phyloP scores from a whole-genome alignment of 2,888 invertebrate genomes.

The Anticlea derivata region DNA sequence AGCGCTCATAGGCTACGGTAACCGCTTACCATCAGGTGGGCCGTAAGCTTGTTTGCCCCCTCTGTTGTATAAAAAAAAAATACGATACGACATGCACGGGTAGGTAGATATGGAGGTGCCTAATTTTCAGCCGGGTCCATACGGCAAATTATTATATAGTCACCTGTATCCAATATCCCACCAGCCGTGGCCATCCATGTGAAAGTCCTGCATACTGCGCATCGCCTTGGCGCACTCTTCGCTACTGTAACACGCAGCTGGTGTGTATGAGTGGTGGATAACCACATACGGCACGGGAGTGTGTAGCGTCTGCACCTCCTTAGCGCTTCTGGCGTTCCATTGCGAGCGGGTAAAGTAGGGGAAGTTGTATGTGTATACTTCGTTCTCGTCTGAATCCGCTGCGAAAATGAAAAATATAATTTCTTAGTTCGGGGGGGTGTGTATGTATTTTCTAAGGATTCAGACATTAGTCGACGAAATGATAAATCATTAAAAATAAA shows the following conservation, averaged over 20 bases:
- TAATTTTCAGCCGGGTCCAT: no score
- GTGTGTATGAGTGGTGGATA: constrained; percentile 87
- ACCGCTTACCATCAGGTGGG: no score
- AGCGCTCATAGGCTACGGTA: no score
- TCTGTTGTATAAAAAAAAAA: no score
- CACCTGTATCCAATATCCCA: constrained; percentile 86
- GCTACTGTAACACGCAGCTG: constrained; percentile 80
- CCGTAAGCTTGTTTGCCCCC: no score
- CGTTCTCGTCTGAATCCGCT: constrained; percentile 49
- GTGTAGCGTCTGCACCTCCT: constrained; percentile 64
- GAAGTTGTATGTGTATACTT: constrained; percentile 58
- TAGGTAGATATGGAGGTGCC: no score
- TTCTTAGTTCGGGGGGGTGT: no score
- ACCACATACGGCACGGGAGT: constrained; percentile 87
- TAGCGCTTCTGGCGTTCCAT: constrained; percentile 85
- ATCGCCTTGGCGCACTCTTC: constrained; percentile 83
- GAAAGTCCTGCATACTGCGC: constrained; percentile 86
- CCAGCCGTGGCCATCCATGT: constrained; percentile 85
- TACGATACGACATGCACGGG: no score
- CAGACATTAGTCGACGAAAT: no score
- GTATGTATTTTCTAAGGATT: no score
- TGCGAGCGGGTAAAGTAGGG: constrained; percentile 69
- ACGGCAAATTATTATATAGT: no score
- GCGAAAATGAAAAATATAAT: neutral
- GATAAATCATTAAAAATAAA: no score